These are phyloP conservation scores for Parotocinclus haroldoi DNA, from an alignment of 2,797 vertebrate species.

Conservation along the genomic window DNA sequence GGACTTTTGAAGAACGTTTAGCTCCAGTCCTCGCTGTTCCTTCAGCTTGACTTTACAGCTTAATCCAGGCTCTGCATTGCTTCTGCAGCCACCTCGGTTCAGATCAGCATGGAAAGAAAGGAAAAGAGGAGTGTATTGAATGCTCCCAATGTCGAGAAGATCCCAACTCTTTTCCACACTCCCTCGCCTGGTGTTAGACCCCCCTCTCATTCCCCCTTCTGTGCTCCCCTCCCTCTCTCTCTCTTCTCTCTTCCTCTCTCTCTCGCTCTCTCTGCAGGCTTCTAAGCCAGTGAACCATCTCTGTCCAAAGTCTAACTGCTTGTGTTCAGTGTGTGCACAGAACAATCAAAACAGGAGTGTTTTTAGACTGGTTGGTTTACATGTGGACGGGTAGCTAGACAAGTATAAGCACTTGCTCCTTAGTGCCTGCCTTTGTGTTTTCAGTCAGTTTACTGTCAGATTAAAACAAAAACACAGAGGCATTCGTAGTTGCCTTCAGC, in stretches of 20 bases:
- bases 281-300: conserved; percentile 34
- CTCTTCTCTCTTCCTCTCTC: conserved; percentile 27
- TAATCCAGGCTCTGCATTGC: conserved; percentile 59
- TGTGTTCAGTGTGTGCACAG: neutral
- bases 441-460: too few relatives aligned
- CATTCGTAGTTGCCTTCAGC: too few relatives aligned
- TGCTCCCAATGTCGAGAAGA: conserved; percentile 29
- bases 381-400: neutral
- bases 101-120: conserved; percentile 29
- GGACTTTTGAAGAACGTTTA: conserved; percentile 54
- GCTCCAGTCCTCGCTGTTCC: conserved; percentile 26
- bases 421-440: too few relatives aligned
- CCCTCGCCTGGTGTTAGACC: conserved; percentile 56
- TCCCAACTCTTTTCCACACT: conserved; percentile 38
- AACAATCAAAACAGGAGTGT: conserved; percentile 12
- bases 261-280: conserved; percentile 18
- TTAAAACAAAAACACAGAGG: too few relatives aligned
- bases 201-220: conserved; percentile 42
- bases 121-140: conserved; percentile 29
- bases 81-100: conserved; percentile 33
- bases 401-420: too few relatives aligned
- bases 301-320: conserved; percentile 46
- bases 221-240: conserved; percentile 49
- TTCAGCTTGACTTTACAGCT: conserved; percentile 36
- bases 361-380: conserved; percentile 9